A percentile compares a stretch with the other conserved stretches of the same genome.
Evolutionary conservation across 2,113 vertebrate genomes (phyloP).

Genomic region (Melospiza georgiana): DNA sequence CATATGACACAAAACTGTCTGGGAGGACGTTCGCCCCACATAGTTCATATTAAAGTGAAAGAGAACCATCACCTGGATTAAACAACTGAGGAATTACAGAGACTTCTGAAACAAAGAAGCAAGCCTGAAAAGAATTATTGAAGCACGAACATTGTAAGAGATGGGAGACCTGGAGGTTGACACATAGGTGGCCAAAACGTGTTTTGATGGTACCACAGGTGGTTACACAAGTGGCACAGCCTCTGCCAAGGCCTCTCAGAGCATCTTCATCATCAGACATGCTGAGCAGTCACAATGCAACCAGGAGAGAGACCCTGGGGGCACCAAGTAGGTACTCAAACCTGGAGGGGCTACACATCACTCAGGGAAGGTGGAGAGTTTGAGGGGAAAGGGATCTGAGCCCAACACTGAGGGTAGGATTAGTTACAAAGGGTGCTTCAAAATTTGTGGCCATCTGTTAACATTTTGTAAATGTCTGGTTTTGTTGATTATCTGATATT

Average conservation of each 20-base stretch:
- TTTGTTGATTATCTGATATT: neutral
- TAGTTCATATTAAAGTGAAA: neutral
- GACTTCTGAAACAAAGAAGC: neutral
- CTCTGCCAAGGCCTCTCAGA: neutral
- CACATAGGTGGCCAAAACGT: neutral
- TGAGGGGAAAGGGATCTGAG: fast-evolving
- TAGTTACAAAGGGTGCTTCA: neutral
- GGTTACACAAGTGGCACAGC: neutral
- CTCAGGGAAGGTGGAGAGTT: fast-evolving
- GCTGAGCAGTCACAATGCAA: neutral
- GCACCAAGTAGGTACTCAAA: neutral
- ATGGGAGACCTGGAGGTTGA: neutral
- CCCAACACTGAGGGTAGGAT: neutral
- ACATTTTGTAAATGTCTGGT: neutral
- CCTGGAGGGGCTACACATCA: too few relatives aligned
- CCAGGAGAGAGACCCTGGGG: neutral
- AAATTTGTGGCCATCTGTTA: neutral
- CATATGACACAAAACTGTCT: neutral
- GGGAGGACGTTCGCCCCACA: neutral
- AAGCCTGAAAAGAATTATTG: neutral
- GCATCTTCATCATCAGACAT: fast-evolving
- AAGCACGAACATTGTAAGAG: neutral
- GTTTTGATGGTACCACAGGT: neutral
- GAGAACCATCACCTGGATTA: neutral
- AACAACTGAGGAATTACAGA: neutral